These are phyloP conservation scores for Rhinogobio ventralis DNA, from an alignment of 2,797 vertebrate species.

Conservation along the genomic window DNA sequence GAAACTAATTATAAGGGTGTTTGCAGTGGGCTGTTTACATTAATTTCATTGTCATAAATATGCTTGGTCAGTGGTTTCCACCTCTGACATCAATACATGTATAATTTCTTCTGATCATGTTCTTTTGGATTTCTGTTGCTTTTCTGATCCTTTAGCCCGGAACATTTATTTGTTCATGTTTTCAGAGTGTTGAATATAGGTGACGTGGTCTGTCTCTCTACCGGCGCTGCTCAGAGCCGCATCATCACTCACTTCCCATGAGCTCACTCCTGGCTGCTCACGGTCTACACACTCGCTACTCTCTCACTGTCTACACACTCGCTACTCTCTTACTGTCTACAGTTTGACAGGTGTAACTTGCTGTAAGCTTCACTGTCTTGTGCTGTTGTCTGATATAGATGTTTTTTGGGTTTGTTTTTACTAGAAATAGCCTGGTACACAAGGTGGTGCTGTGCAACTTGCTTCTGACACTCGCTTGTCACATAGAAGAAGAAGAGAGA, in stretches of 20 bases:
- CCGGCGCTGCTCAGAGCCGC: background rate
- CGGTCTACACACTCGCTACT: background rate
- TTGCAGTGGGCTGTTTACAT: too few relatives aligned
- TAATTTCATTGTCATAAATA: background rate
- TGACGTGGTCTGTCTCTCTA: background rate
- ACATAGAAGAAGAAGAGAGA: too few relatives aligned
- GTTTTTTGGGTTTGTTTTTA: background rate
- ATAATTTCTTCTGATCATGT: background rate
- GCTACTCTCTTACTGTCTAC: background rate
- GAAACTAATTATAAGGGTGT: too few relatives aligned
- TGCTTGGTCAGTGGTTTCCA: background rate
- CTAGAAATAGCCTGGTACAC: too few relatives aligned
- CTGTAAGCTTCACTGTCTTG: background rate
- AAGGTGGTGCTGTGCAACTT: too few relatives aligned
- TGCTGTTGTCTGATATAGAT: background rate
- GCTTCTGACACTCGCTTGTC: too few relatives aligned
- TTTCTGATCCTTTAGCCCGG: constrained; percentile 7
- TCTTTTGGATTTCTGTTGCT: background rate
- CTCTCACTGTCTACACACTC: background rate
- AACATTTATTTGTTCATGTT: background rate
- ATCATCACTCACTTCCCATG: background rate
- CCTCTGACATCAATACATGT: background rate
- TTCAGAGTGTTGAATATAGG: background rate
- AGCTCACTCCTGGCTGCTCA: constrained; percentile 13
- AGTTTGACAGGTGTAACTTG: background rate